Evolutionary conservation across 2,888 invertebrate genomes (phyloP).

Genomic region (Deilephila elpenor): DNA sequence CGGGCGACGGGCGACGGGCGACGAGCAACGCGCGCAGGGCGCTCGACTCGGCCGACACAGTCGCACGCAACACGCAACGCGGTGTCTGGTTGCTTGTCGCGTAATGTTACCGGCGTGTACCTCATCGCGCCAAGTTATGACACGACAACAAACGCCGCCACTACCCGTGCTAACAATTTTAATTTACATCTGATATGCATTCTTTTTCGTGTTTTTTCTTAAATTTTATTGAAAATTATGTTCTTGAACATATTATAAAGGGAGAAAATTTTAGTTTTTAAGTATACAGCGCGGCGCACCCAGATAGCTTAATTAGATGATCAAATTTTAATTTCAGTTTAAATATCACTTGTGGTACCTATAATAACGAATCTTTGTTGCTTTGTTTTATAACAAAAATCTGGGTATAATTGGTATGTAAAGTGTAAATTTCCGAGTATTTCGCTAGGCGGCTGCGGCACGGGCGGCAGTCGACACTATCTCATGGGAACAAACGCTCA

Average conservation of each 20-base stretch:
- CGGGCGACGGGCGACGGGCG: not conserved
- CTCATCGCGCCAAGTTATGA: slow-evolving; percentile 74
- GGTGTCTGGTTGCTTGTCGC: slow-evolving; percentile 75
- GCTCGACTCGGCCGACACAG: not conserved
- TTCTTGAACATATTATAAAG: too few species aligned
- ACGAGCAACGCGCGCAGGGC: not conserved
- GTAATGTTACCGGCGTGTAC: slow-evolving; percentile 66
- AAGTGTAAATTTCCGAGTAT: not conserved
- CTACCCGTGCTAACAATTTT: slow-evolving; percentile 30
- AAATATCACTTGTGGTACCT: too few species aligned
- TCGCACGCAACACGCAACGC: slow-evolving; percentile 65
- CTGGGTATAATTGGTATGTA: not conserved
- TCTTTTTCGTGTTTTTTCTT: not conserved
- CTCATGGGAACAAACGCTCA: slow-evolving; percentile 15
- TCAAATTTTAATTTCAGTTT: too few species aligned
- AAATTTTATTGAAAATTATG: too few species aligned
- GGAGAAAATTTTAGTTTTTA: too few species aligned
- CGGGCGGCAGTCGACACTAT: not conserved
- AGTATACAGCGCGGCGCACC: too few species aligned
- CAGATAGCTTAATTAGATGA: too few species aligned
- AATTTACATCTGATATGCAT: not conserved
- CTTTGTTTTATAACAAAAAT: too few species aligned
- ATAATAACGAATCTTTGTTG: too few species aligned
- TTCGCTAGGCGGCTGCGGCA: not conserved
- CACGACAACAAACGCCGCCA: slow-evolving; percentile 75